Percentiles rank a stretch among this genome's conserved stretches.
Evolutionary conservation across 2,888 invertebrate species (phyloP).

Genomic region (Leptinotarsa peninsularis): DNA sequence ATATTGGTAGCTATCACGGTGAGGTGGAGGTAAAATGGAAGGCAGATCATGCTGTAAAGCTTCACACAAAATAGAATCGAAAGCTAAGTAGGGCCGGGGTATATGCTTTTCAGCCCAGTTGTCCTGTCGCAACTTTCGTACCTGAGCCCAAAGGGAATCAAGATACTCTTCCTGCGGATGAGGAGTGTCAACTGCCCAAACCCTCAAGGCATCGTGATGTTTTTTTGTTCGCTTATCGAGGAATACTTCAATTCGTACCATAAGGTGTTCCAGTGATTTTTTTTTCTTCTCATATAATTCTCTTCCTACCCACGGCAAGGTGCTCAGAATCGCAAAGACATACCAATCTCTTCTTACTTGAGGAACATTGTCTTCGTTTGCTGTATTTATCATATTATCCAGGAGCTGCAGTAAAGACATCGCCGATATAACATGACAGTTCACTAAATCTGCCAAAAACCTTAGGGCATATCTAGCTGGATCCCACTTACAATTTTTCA

Average conservation of each 20-base stretch:
- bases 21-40: constrained; percentile 90
- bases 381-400: constrained; percentile 93
- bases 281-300: constrained; percentile 97
- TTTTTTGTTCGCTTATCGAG: constrained; percentile 92
- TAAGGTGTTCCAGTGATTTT: constrained; percentile 88
- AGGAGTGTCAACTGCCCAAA: constrained; percentile 94
- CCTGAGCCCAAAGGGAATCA: constrained; percentile 96
- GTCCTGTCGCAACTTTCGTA: constrained; percentile 89
- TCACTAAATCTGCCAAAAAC: constrained; percentile 96
- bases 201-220: constrained; percentile 91
- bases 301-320: constrained; percentile 95
- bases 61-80: constrained; percentile 94
- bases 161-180: constrained; percentile 97
- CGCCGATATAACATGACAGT: constrained; percentile 95
- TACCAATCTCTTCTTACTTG: constrained; percentile 88
- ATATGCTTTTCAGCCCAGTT: constrained; percentile 99
- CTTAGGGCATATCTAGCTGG: constrained; percentile 88
- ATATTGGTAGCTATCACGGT: constrained; percentile 89
- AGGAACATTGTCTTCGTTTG: constrained; percentile 93
- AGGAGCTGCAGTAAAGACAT: constrained; percentile 90
- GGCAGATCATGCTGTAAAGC: constrained; percentile 96
- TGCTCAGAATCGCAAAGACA: constrained; percentile 89
- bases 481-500: constrained; percentile 92
- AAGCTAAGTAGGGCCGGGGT: constrained; percentile 93
- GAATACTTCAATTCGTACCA: constrained; percentile 92